Evolutionary conservation across 1,140 invertebrate species (phyloP), one percentile per base, ranked within the genome.

Genomic region (Tetragnatha versicolor): DNA sequence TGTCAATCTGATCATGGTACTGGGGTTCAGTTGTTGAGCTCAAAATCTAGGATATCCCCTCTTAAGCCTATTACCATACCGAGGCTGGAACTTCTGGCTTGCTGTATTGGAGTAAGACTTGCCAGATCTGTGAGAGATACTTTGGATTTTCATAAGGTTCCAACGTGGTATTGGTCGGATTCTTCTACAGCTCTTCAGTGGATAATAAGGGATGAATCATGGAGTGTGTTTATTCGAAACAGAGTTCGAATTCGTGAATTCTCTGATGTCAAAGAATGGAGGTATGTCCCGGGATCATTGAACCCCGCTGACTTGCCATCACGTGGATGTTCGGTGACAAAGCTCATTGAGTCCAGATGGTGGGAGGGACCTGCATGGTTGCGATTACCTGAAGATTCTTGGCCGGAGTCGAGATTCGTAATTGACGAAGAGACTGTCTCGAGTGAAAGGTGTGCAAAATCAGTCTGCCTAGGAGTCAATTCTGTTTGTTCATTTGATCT

Each of bases 241-340:
- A 35, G 20, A 63, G 60, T 37, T 12, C 25, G 3, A 42, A 17
- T 42, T n/a, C n/a, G 27, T n/a, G n/a, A n/a, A n/a, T n/a, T n/a
- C n/a, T n/a, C n/a, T n/a, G n/a, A 68, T n/a, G 12, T 20, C 29
- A 47, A 6, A 3, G 10, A 68, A 3, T 68, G 65, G 65, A 45
- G 31, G 2, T 51, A 47, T 51, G 39, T 45, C 6, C 45, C 65
- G 14, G 39, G 65, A 33, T 17, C 10, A 10, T 12, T 27, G 25
- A 68, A 45, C 22, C 37, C 65, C 4, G 65, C 65, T 22, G 65
- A 68, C 20, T 47, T 47, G 12, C 39, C 65, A 9, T 47, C 65
- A 9, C 45, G 65, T 17, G 65, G 65, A 17, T 68, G 61, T 42
- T 27, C n/a, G 20, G 45, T 49, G 12, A 31, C 27, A 17, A 31